phyloP scores from a whole-genome alignment of 1,140 invertebrate genomes.

The Danaus melanippus region DNA sequence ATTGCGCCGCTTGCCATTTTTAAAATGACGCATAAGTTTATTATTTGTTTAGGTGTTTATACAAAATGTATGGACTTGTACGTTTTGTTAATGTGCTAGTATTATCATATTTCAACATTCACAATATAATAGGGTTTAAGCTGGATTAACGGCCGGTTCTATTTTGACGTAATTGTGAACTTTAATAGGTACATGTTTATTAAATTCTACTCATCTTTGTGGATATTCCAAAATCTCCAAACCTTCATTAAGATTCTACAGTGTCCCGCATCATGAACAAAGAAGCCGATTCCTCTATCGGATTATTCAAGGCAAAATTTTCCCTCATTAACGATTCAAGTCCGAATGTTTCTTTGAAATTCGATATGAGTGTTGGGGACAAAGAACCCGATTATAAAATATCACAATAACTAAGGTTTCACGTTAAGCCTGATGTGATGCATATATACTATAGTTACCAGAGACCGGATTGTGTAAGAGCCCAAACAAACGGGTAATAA shows the following conservation, averaged over 20 bases:
- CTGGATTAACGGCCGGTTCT: too few species aligned
- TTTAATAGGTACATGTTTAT: too few species aligned
- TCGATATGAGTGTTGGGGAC: conserved; percentile 16
- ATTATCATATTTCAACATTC: too few species aligned
- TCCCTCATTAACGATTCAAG: conserved; percentile 29
- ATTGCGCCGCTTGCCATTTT: conserved; percentile 59
- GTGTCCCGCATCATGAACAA: conserved; percentile 31
- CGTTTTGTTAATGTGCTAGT: too few species aligned
- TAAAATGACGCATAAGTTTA: conserved; percentile 26
- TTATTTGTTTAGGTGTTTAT: too few species aligned
- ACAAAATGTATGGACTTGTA: too few species aligned
- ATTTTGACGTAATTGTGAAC: too few species aligned
- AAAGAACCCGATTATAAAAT: conserved; percentile 16
- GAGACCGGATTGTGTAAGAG: conserved; percentile 10
- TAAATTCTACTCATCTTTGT: too few species aligned
- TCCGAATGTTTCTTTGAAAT: conserved; percentile 40
- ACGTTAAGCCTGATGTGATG: too few species aligned
- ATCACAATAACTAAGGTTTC: not conserved
- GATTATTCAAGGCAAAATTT: conserved; percentile 29
- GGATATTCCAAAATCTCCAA: not conserved
- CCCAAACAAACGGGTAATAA: conserved; percentile 61
- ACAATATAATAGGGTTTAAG: too few species aligned
- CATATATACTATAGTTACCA: too few species aligned
- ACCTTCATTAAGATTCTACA: conserved; percentile 35
- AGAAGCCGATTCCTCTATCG: conserved; percentile 24